phyloP scores from a whole-genome alignment of 2,888 invertebrate species.

The Cancer borealis region DNA sequence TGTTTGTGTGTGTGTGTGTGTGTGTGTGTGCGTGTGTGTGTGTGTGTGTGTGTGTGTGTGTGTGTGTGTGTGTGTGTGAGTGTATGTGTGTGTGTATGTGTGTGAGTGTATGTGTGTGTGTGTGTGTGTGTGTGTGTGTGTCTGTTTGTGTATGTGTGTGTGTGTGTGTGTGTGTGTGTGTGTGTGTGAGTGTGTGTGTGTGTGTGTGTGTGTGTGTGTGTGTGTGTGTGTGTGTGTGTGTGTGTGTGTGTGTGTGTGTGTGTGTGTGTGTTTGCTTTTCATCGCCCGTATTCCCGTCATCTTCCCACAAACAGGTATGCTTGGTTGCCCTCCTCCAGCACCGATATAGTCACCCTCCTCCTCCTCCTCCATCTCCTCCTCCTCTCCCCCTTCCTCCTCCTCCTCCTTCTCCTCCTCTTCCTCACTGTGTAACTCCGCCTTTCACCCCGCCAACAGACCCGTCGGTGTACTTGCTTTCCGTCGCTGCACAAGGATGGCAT shows the following conservation, averaged over 20 bases:
- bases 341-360: neutral
- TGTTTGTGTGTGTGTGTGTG: slow-evolving; percentile 23
- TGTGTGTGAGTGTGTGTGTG: too few relatives aligned
- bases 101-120: neutral
- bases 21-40: neutral
- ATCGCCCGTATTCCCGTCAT: neutral
- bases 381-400: neutral
- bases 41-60: too few relatives aligned
- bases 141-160: too few relatives aligned
- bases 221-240: slow-evolving; percentile 15
- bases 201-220: too few relatives aligned
- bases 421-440: neutral
- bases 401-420: neutral
- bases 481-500: slow-evolving; percentile 16
- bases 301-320: neutral
- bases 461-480: neutral
- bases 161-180: too few relatives aligned
- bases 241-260: slow-evolving; percentile 36
- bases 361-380: neutral
- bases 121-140: too few relatives aligned
- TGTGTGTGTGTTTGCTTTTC: neutral
- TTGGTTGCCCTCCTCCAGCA: neutral
- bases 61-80: too few relatives aligned
- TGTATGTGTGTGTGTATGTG: too few relatives aligned
- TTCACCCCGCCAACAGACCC: neutral